These are phyloP conservation scores for Takifugu rubripes DNA, from an alignment of 2,797 vertebrate species.

Conservation along the genomic window DNA sequence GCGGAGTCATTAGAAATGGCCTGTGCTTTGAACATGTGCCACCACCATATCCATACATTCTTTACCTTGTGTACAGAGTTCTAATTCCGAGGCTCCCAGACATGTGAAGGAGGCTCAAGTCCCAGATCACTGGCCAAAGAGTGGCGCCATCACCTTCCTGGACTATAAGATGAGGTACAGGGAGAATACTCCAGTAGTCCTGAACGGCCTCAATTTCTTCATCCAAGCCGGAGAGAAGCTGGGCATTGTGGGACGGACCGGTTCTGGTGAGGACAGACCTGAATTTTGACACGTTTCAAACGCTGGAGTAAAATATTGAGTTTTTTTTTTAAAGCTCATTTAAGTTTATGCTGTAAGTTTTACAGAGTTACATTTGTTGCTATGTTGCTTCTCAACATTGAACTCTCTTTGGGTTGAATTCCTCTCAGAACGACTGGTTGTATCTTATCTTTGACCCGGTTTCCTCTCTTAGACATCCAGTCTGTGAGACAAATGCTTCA, in stretches of 20 bases:
- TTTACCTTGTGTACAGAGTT: slow-evolving; percentile 53
- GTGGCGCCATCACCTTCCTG: slow-evolving; percentile 76
- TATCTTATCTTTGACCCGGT: too few relatives aligned
- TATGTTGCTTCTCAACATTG: too few relatives aligned
- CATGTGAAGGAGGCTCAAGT: slow-evolving; percentile 43
- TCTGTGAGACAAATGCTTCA: too few relatives aligned
- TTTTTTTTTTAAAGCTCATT: too few relatives aligned
- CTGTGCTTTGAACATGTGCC: too few relatives aligned
- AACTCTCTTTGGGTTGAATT: too few relatives aligned
- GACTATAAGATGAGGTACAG: slow-evolving; percentile 82
- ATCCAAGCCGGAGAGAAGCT: slow-evolving; percentile 77
- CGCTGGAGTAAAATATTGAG: background rate
- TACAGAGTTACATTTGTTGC: too few relatives aligned
- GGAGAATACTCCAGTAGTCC: slow-evolving; percentile 76
- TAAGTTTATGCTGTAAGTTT: too few relatives aligned
- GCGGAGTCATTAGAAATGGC: too few relatives aligned
- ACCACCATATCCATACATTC: too few relatives aligned
- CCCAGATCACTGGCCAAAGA: slow-evolving; percentile 72
- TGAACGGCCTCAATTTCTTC: slow-evolving; percentile 69
- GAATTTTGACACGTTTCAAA: background rate
- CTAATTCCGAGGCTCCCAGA: slow-evolving; percentile 70
- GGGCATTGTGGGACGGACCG: slow-evolving; percentile 83
- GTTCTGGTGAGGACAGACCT: slow-evolving; percentile 69
- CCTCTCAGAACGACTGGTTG: too few relatives aligned
- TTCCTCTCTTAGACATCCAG: too few relatives aligned